A percentile compares a stretch with the other conserved stretches of the same genome.
Evolutionary conservation across 1,140 invertebrate species (phyloP).

Genomic region (Caenorhabditis inopinata): DNA sequence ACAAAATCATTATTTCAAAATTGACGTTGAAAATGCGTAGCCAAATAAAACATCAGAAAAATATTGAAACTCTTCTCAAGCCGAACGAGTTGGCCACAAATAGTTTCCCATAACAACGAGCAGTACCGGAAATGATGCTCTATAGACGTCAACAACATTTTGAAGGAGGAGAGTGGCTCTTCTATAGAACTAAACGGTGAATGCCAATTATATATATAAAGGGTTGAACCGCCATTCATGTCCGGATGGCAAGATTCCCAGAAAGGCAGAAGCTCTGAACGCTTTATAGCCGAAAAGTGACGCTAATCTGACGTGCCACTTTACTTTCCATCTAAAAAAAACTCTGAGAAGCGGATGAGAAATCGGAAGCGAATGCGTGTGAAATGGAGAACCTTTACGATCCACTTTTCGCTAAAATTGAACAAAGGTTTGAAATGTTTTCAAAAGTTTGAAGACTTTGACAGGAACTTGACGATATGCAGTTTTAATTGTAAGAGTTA

Average conservation of each 20-base stretch:
- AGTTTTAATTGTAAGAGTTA: neutral
- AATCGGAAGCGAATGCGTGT: neutral
- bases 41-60: neutral
- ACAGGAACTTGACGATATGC: neutral
- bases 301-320: conserved; percentile 2
- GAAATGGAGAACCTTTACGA: neutral
- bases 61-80: neutral
- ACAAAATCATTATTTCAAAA: too few relatives aligned
- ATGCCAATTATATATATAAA: too few relatives aligned
- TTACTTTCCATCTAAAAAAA: neutral
- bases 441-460: neutral
- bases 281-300: neutral
- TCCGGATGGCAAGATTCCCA: neutral
- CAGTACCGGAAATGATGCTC: neutral
- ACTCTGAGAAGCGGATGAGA: conserved; percentile 1
- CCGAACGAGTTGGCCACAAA: conserved; percentile 10
- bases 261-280: neutral
- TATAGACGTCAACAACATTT: neutral
- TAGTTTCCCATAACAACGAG: neutral
- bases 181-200: too few relatives aligned
- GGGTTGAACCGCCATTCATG: too few relatives aligned
- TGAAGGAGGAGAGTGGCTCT: neutral
- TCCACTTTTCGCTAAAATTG: too few relatives aligned
- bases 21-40: too few relatives aligned
- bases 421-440: neutral